A percentile compares a stretch with the other conserved stretches of the same genome.
Conservation (phyloP, 2,888 invertebrate genomes). For the Trichogramma evanescens region DNA sequence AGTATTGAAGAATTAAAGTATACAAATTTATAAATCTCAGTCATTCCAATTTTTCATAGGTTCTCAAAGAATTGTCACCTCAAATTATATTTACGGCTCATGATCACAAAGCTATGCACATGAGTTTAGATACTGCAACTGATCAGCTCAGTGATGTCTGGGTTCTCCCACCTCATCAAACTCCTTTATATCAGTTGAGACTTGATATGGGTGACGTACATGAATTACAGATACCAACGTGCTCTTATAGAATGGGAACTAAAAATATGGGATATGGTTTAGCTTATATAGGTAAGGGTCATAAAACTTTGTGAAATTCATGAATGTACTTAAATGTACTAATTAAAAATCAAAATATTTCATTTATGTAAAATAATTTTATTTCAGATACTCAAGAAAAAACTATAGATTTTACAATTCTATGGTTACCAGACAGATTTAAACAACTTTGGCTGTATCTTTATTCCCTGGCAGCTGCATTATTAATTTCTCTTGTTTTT, state of each 20-base stretch:
- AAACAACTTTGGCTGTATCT: constrained; percentile 55
- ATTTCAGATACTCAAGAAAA: constrained; percentile 57
- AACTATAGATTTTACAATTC: constrained; percentile 61
- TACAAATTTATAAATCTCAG: constrained; percentile 7
- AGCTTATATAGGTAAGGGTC: constrained; percentile 63
- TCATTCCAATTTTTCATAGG: constrained; percentile 44
- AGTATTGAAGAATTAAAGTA: constrained; percentile 1
- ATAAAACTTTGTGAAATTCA: background rate
- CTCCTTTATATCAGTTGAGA: constrained; percentile 46
- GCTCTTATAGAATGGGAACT: constrained; percentile 95
- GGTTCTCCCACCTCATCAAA: constrained; percentile 38
- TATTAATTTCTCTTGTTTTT: constrained; percentile 31
- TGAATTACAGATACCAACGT: constrained; percentile 88
- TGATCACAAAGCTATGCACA: constrained; percentile 60
- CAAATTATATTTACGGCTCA: constrained; percentile 66
- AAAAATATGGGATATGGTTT: constrained; percentile 78
- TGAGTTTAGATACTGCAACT: constrained; percentile 41
- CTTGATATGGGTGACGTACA: constrained; percentile 49
- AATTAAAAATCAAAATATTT: background rate
- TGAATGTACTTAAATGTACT: background rate
- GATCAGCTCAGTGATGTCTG: constrained; percentile 41
- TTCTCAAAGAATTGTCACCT: constrained; percentile 59
- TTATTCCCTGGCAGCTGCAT: constrained; percentile 38
- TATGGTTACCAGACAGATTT: constrained; percentile 73
- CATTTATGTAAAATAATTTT: background rate